phyloP scores from a whole-genome alignment of 2,113 vertebrate species.

The Chionodraco myersi region DNA sequence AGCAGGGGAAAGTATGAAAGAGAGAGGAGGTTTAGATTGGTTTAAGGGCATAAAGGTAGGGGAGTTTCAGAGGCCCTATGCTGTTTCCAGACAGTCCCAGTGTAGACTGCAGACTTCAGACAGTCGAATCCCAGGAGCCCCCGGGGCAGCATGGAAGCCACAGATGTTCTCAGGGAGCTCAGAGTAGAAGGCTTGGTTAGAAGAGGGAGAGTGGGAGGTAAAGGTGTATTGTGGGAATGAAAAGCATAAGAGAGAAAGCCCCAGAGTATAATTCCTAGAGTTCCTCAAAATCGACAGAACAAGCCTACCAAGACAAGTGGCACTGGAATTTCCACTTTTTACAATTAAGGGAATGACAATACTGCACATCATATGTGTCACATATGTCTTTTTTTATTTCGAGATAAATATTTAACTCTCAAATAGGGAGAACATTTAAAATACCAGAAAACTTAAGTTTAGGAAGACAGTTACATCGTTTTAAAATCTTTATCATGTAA shows the following conservation, averaged over 20 bases:
- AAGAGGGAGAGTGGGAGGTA: slow-evolving; percentile 72
- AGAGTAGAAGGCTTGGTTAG: slow-evolving; percentile 63
- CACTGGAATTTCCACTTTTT: slow-evolving; percentile 48
- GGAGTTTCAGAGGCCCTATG: slow-evolving; percentile 73
- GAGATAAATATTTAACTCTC: not conserved
- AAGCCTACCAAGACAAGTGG: slow-evolving; percentile 34
- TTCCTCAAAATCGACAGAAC: slow-evolving; percentile 62
- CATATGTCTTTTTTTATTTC: slow-evolving; percentile 28
- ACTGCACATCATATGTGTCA: slow-evolving; percentile 69
- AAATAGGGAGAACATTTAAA: not conserved
- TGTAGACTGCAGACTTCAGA: slow-evolving; percentile 80
- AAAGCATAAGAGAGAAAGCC: slow-evolving; percentile 70
- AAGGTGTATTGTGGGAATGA: slow-evolving; percentile 72
- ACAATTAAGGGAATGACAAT: slow-evolving; percentile 68
- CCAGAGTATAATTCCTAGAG: slow-evolving; percentile 63
- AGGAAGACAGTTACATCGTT: not conserved
- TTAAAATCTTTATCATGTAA: not conserved
- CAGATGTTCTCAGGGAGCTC: slow-evolving; percentile 82
- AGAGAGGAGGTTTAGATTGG: slow-evolving; percentile 74
- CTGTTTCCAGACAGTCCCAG: slow-evolving; percentile 81
- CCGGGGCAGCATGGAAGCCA: slow-evolving; percentile 79
- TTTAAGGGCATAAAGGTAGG: slow-evolving; percentile 79
- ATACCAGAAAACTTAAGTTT: not conserved
- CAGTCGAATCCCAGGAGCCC: slow-evolving; percentile 79
- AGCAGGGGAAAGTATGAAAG: slow-evolving; percentile 70